Conservation (phyloP, 2,888 invertebrate genomes). For the Nymphalis c-album region DNA sequence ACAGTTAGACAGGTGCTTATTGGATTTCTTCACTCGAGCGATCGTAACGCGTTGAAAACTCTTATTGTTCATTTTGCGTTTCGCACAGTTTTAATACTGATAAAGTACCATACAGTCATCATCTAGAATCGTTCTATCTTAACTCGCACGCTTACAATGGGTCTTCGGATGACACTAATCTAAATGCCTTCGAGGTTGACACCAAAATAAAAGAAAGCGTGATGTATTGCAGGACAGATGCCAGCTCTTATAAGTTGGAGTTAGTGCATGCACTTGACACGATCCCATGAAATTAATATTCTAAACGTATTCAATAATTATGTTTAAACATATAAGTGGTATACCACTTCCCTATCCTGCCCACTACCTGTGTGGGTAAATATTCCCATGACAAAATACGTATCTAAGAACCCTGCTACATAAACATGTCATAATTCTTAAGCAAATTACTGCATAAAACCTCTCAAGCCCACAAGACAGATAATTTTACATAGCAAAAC, state of each 20-base stretch:
- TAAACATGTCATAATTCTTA: conserved; percentile 3
- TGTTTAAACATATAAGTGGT: too few species aligned
- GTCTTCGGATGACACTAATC: conserved; percentile 54
- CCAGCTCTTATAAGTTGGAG: conserved; percentile 30
- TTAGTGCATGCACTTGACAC: conserved; percentile 17
- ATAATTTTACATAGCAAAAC: conserved; percentile 11
- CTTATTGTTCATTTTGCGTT: conserved; percentile 23
- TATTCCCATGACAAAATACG: not conserved
- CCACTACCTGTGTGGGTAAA: conserved; percentile 44
- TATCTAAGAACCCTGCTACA: not conserved
- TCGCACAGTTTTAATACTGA: conserved; percentile 17
- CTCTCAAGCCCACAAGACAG: conserved; percentile 14
- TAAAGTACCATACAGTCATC: conserved; percentile 32
- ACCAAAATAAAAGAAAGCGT: conserved; percentile 66
- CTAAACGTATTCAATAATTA: too few species aligned
- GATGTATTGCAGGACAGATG: conserved; percentile 50
- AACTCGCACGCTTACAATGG: conserved; percentile 50
- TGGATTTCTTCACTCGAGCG: conserved; percentile 32
- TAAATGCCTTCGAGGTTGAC: conserved; percentile 53
- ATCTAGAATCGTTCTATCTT: conserved; percentile 46
- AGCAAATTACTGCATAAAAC: conserved; percentile 5
- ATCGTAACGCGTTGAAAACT: conserved; percentile 18
- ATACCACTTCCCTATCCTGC: conserved; percentile 44
- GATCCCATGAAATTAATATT: not conserved
- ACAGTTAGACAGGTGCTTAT: conserved; percentile 40